Evolutionary conservation across 2,888 invertebrate species (phyloP), one percentile per base, ranked within the genome.

Genomic region (Eupithecia pulchellata): DNA sequence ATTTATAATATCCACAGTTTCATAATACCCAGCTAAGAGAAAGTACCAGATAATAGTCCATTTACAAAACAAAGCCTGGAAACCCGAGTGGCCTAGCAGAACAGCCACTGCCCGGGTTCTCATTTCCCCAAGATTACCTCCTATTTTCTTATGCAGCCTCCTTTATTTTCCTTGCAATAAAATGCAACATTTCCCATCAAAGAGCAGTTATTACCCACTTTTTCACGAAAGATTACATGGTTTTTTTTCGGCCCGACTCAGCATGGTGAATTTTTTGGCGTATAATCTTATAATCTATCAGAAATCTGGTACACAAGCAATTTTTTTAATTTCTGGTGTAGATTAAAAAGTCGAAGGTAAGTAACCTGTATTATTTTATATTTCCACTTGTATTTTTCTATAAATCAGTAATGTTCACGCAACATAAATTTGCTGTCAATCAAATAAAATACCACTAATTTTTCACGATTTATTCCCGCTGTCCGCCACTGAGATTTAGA

Each of bases 101-200:
- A 25, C 25, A 25, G 25, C 52, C 25, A 52, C 57, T 57, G 17
- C 17, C 11, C 57, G 57, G 29, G 64, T 68, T 66, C 55, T 69
- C 58, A 63, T 69, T 47, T 69, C 55, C 29, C 47, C 32, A 60
- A 64, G 72, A 69, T 69, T 67, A 73, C 52, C 66, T 62, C 55
- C 32, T 30, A 65, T 57, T 64, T 67, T 73, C 64, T 67, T 36
- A 42, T 17, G 69, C 69, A 67, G 65, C 63, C 66, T 61, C 30
- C 39, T 70, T 62, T 73, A 75, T 75, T 73, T 73, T 68, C 67
- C 68, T 72, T 64, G 66, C 75, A 74, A 76, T 76, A 74, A 73
- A 69, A 57, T 68, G 69, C 74, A 74, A 71, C 72, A 57, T 65
- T 69, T 63, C 32, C 69, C 58, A 69, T 69, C 73, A 73, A 73